A percentile compares a stretch with the other conserved stretches of the same genome.
phyloP scores from a whole-genome alignment of 2,113 vertebrate species.

The Rhinolophus ferrumequinum region DNA sequence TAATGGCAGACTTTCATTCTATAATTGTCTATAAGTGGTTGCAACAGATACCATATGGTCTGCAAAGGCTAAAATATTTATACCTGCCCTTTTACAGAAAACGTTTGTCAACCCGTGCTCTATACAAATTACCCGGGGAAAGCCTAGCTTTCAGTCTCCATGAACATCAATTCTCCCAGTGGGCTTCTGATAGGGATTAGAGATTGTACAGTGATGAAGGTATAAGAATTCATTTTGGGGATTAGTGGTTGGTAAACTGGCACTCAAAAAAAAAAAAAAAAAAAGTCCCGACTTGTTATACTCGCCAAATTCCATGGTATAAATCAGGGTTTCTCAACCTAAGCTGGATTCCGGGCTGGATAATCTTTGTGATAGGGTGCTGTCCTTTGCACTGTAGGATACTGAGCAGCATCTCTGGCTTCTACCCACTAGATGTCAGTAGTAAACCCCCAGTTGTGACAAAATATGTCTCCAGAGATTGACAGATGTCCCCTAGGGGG shows the following conservation, averaged over 20 bases:
- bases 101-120: neutral
- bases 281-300: neutral
- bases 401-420: neutral
- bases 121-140: neutral
- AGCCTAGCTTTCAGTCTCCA: neutral
- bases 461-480: constrained; percentile 28
- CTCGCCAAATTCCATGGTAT: neutral
- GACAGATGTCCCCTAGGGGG: neutral
- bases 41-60: neutral
- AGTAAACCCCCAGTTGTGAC: constrained; percentile 29
- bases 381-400: neutral
- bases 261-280: neutral
- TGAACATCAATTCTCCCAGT: neutral
- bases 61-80: constrained; percentile 19
- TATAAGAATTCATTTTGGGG: neutral
- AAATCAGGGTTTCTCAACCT: constrained; percentile 3
- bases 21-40: neutral
- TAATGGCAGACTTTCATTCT: neutral
- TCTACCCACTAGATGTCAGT: constrained; percentile 65
- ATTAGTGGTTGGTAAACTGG: neutral
- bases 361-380: neutral
- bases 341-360: neutral
- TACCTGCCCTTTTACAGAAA: neutral
- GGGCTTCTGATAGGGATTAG: neutral
- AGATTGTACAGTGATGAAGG: neutral